Base-by-base conservation (phyloP, 2,113 vertebrate species). In the Proteles cristata region DNA sequence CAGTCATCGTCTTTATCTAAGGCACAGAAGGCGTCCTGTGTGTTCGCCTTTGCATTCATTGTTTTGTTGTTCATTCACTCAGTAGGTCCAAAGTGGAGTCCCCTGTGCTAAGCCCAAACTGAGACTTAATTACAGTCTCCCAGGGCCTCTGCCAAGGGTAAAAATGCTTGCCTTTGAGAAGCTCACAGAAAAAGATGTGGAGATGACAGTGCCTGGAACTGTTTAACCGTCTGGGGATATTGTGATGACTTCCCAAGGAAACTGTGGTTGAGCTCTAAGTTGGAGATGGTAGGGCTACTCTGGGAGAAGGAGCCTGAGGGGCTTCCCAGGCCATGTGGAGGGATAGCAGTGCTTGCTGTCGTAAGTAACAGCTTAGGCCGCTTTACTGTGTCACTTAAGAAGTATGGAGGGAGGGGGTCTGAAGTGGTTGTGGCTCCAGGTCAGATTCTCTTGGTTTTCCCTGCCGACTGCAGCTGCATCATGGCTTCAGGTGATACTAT, bases 31-130 rank as follows among this genome's bases (percentile, higher is more conserved):
- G 9, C 45, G 81, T 71, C 43, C 14, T 87, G 55, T 21, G 66
- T n/a, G 74, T 79, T 68, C 71, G 53, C 74, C 35, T 50, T 94
- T 88, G 85, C 61, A 66, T 48, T 65, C 21, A 26, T 65, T 53
- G 50, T 73, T 97, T 79, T 83, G 25, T n/a, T 43, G 50, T 55
- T 96, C 71, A 14, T 73, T 76, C 61, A 84, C 74, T 88, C 88
- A 58, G 1, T 26, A 45, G 73, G 25, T 26, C 25, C 39, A 45
- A 74, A 74, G 15, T 74, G 73, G 73, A 74, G 39, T 74, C 39
- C 6, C 39, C 45, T 45, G 26, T 28, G 73, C 39, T 74, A 26
- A 45, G 39, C 73, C 39, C 39, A 74, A 74, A 45, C 39, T 74
- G 73, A 45, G 73, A 43, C 39, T 45, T 74, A 74, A 74, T 26